Evolutionary conservation across 2,797 vertebrate species (phyloP).

Genomic region (Takifugu ocellatus): DNA sequence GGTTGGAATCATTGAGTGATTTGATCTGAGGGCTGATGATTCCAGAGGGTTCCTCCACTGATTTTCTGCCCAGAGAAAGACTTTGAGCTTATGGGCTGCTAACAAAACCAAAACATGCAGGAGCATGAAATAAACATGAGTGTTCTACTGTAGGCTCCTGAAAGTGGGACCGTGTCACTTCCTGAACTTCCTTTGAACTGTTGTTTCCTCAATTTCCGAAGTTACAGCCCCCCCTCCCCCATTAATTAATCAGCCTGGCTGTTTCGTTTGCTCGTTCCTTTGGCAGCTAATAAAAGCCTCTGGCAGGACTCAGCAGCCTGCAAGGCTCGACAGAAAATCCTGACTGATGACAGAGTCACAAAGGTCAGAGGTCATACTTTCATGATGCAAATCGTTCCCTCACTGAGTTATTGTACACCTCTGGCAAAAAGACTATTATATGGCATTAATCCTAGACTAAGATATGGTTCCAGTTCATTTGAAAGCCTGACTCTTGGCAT

Average conservation of each 20-base stretch:
- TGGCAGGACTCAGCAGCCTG: not conserved
- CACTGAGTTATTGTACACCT: no score
- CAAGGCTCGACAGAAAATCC: not conserved
- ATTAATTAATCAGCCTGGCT: conserved; percentile 20
- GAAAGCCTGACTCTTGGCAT: no score
- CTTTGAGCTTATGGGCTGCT: no score
- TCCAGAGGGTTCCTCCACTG: conserved; percentile 27
- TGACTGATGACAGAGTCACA: not conserved
- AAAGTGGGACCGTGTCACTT: conserved; percentile 6
- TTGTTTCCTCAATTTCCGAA: conserved; percentile 4
- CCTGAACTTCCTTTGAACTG: conserved; percentile 18
- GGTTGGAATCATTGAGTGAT: conserved; percentile 60
- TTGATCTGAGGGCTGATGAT: conserved; percentile 27
- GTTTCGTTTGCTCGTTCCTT: conserved; percentile 11
- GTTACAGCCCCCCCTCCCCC: not conserved
- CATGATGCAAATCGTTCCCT: no score
- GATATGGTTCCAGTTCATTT: no score
- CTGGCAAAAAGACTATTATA: no score
- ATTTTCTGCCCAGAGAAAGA: conserved; percentile 11
- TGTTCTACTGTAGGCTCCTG: not conserved
- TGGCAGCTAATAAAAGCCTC: conserved; percentile 2
- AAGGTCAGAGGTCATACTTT: no score
- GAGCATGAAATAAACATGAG: conserved; percentile 4
- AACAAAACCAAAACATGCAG: not conserved
- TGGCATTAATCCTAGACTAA: no score